Percentiles rank a stretch among this genome's conserved stretches.
phyloP scores from a whole-genome alignment of 2,888 invertebrate genomes.

The Cistogaster globosa region DNA sequence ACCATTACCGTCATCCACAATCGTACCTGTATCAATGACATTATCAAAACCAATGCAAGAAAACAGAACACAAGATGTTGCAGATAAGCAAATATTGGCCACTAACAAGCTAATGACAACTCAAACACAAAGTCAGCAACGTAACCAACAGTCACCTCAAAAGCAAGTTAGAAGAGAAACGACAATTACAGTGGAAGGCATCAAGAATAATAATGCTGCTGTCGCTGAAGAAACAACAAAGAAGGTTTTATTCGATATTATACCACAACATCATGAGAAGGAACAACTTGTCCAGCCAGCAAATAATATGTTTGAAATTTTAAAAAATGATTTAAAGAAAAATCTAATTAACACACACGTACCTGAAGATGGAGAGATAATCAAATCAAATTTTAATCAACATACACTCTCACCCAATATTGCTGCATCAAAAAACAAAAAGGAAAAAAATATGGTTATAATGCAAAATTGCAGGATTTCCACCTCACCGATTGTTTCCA shows the following conservation, averaged over 20 bases:
- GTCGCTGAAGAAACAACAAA: slow-evolving; percentile 38
- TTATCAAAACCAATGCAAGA: slow-evolving; percentile 5
- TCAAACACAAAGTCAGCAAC: slow-evolving; percentile 36
- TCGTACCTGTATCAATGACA: slow-evolving; percentile 14
- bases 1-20: background rate
- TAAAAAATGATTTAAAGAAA: slow-evolving; percentile 46
- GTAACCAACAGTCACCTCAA: slow-evolving; percentile 1
- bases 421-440: slow-evolving; percentile 54
- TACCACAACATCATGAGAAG: slow-evolving; percentile 69
- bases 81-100: slow-evolving; percentile 76
- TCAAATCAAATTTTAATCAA: slow-evolving; percentile 68
- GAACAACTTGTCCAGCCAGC: slow-evolving; percentile 71
- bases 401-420: slow-evolving; percentile 32
- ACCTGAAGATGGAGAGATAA: slow-evolving; percentile 31
- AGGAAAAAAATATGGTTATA: slow-evolving; percentile 44
- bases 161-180: background rate
- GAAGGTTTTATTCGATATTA: slow-evolving; percentile 67
- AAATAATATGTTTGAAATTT: slow-evolving; percentile 69
- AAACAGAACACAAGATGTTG: slow-evolving; percentile 71
- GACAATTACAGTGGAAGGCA: slow-evolving; percentile 28
- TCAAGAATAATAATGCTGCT: slow-evolving; percentile 31
- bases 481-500: slow-evolving; percentile 41
- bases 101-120: slow-evolving; percentile 55
- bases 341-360: slow-evolving; percentile 49
- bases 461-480: slow-evolving; percentile 64